Percentiles rank a stretch among this genome's conserved stretches.
These are phyloP conservation scores for Platycnemis pennipes DNA, from an alignment of 2,888 invertebrate species.

Conservation along the genomic window DNA sequence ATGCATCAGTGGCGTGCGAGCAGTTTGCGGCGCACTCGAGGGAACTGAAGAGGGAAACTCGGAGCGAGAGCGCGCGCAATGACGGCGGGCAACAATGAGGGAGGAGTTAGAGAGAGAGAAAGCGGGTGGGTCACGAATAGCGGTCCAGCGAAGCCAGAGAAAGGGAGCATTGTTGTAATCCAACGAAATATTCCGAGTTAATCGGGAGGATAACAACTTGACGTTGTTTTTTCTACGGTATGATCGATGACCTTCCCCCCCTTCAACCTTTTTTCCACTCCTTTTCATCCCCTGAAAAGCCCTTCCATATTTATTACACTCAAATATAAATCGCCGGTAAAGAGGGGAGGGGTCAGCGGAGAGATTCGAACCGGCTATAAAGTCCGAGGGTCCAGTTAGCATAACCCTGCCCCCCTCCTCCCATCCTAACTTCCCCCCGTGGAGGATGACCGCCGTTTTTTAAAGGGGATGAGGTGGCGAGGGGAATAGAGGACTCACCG, in stretches of 20 bases:
- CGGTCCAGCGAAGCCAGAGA: background rate
- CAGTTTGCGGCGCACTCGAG: background rate
- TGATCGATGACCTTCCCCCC: slow-evolving; percentile 3
- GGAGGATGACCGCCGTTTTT: slow-evolving; percentile 10
- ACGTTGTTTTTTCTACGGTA: background rate
- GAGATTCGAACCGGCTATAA: background rate
- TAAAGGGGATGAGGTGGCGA: background rate
- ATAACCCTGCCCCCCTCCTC: background rate
- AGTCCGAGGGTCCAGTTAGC: background rate
- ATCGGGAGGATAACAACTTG: slow-evolving; percentile 62
- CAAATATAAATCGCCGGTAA: background rate
- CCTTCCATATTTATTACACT: background rate
- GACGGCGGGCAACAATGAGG: slow-evolving; percentile 19
- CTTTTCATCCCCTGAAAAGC: background rate
- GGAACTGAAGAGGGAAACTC: background rate
- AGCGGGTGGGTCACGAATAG: background rate
- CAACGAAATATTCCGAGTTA: slow-evolving; percentile 54
- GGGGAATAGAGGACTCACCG: too few relatives aligned
- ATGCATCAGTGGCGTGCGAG: background rate
- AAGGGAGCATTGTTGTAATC: slow-evolving; percentile 32
- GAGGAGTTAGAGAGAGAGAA: too few relatives aligned
- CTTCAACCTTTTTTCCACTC: background rate
- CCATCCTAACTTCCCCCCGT: background rate
- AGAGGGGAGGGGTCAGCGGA: background rate
- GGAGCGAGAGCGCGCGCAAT: background rate